Conservation (phyloP, 2,888 invertebrate species). For the Caenorhabditis uteleia region DNA sequence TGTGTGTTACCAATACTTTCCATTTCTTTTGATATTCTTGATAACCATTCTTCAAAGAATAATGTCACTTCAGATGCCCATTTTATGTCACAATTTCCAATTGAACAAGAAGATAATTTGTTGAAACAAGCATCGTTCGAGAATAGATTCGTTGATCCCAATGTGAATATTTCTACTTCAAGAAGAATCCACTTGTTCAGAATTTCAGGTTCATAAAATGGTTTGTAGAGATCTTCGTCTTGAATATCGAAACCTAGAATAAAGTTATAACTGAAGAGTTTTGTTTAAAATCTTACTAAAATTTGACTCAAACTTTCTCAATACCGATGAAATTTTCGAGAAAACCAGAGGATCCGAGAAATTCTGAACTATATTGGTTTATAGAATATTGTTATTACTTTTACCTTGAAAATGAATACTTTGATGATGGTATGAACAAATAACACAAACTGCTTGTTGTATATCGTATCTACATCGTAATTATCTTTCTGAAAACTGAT, state of each 20-base stretch:
- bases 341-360: constrained; percentile 19
- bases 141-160: constrained; percentile 6
- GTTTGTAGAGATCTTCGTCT: constrained; percentile 16
- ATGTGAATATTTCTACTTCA: constrained; percentile 26
- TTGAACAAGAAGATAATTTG: not conserved
- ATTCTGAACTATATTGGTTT: constrained; percentile 4
- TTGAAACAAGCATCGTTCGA: constrained; percentile 3
- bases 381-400: not conserved
- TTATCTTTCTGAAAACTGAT: no score
- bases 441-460: constrained; percentile 7
- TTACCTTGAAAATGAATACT: constrained; percentile 12
- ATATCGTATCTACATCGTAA: constrained; percentile 1
- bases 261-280: no score
- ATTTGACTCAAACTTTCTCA: constrained; percentile 12
- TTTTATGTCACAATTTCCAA: no score
- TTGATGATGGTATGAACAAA: constrained; percentile 11
- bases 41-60: constrained; percentile 32
- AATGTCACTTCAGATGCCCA: constrained; percentile 31
- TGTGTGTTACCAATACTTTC: constrained; percentile 9
- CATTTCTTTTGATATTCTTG: constrained; percentile 7
- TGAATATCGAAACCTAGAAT: constrained; percentile 8
- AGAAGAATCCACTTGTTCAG: constrained; percentile 11
- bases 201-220: constrained; percentile 22
- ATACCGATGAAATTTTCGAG: constrained; percentile 8
- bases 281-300: not conserved